These are phyloP conservation scores for Hyalella azteca DNA, from an alignment of 2,888 invertebrate species.

Conservation along the genomic window DNA sequence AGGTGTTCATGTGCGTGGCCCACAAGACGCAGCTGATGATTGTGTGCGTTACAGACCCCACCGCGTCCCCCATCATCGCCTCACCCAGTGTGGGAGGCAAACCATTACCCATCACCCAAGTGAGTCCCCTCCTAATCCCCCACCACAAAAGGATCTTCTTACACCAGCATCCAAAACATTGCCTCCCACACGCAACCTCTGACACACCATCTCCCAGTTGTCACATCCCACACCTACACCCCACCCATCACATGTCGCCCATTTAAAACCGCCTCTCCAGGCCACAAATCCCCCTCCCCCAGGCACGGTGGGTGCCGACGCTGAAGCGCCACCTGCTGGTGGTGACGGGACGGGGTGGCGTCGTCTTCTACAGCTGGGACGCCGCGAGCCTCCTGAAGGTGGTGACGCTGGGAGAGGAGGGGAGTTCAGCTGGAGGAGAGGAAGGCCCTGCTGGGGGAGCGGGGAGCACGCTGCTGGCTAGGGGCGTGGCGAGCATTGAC, in stretches of 20 bases:
- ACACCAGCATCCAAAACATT: background rate
- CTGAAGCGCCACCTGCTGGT: conserved; percentile 40
- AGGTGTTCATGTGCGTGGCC: conserved; percentile 31
- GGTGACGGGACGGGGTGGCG: conserved; percentile 43
- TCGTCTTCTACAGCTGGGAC: conserved; percentile 55
- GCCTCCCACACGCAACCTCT: background rate
- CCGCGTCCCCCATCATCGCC: background rate
- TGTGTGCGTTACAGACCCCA: background rate
- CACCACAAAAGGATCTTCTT: background rate
- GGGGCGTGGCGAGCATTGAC: conserved; percentile 41
- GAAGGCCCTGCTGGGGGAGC: background rate
- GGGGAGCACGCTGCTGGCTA: conserved; percentile 26
- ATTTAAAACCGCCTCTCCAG: background rate
- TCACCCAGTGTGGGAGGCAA: background rate
- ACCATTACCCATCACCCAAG: conserved; percentile 3
- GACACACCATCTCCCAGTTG: background rate
- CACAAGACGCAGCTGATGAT: background rate
- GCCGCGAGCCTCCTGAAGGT: conserved; percentile 49
- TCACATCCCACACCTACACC: background rate
- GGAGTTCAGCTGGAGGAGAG: too few species aligned
- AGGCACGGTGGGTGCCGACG: conserved; percentile 42
- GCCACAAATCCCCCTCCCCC: background rate
- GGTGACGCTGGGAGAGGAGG: background rate
- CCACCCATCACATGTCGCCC: background rate
- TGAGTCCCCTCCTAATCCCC: background rate